These are phyloP conservation scores for Choloepus hoffmanni DNA, from an alignment of 2,113 vertebrate genomes.

Conservation along the genomic window DNA sequence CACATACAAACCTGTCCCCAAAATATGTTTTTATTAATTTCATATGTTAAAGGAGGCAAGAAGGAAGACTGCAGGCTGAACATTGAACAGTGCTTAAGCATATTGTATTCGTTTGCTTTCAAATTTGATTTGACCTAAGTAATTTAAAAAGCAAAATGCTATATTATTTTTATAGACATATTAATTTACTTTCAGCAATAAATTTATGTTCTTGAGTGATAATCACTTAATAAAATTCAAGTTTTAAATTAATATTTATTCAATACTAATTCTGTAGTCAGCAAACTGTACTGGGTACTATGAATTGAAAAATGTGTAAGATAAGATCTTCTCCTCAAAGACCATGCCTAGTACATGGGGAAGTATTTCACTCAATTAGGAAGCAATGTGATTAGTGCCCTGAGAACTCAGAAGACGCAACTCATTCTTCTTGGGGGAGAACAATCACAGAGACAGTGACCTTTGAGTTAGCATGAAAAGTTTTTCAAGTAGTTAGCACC, in stretches of 20 bases:
- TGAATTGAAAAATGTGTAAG: conserved; percentile 12
- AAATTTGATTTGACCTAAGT: conserved; percentile 4
- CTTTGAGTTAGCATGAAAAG: conserved; percentile 26
- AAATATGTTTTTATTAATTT: conserved; percentile 17
- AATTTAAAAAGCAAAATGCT: conserved; percentile 42
- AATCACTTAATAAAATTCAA: neutral
- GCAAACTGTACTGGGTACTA: neutral
- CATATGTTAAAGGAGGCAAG: neutral
- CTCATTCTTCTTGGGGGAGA: neutral
- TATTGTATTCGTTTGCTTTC: neutral
- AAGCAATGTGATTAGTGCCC: neutral
- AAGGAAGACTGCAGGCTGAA: neutral
- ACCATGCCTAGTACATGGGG: neutral
- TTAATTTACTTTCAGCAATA: neutral
- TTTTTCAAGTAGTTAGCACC: neutral
- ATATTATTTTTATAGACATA: neutral
- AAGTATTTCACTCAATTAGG: neutral
- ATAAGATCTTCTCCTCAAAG: neutral
- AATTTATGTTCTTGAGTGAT: neutral
- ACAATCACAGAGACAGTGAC: neutral
- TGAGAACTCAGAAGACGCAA: neutral
- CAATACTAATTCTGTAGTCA: neutral
- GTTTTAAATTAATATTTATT: conserved; percentile 17
- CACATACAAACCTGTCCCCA: neutral
- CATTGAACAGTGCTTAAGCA: neutral